phyloP scores from a whole-genome alignment of 2,888 invertebrate species.

The Zaprionus lineosus region DNA sequence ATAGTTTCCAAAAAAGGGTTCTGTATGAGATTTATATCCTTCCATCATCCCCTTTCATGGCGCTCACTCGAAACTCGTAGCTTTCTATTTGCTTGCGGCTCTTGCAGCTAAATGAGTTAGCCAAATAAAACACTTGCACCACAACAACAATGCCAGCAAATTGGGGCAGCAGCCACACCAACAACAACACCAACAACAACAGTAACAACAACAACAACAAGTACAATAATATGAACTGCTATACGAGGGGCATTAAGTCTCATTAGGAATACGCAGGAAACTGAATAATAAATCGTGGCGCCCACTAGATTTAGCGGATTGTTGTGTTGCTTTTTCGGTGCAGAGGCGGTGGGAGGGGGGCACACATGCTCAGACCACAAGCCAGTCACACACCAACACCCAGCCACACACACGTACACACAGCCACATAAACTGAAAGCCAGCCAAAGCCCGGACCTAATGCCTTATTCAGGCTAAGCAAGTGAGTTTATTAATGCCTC shows the following conservation, averaged over 20 bases:
- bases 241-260: conserved; percentile 66
- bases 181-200: background rate
- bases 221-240: conserved; percentile 50
- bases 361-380: no score
- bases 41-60: no score
- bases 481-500: conserved; percentile 27
- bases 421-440: no score
- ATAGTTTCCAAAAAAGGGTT: no score
- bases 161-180: background rate
- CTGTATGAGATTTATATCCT: no score
- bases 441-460: no score
- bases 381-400: no score
- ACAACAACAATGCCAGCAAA: conserved; percentile 6
- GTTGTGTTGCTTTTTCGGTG: background rate
- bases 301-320: background rate
- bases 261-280: conserved; percentile 39
- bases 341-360: no score
- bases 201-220: background rate
- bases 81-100: conserved; percentile 4
- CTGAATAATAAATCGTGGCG: conserved; percentile 37
- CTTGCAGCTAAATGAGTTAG: conserved; percentile 24
- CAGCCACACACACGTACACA: no score
- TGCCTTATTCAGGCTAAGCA: no score
- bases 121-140: background rate
- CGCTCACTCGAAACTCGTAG: no score